Evolutionary conservation across 2,888 invertebrate genomes (phyloP).

Genomic region (Capitulum mitella): DNA sequence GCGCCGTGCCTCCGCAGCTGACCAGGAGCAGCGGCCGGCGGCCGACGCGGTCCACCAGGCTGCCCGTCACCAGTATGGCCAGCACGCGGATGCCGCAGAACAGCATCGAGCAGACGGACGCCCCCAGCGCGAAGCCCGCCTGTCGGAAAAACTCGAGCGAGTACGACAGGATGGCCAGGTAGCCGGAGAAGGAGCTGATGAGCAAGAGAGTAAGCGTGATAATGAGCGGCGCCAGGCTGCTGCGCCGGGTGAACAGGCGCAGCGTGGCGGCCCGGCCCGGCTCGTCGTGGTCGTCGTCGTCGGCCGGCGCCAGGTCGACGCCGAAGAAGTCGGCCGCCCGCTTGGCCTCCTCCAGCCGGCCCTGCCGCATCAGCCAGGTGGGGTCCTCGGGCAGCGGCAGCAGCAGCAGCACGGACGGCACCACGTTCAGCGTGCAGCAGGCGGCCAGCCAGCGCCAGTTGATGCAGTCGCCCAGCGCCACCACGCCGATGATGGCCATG

Average conservation of each 20-base stretch:
- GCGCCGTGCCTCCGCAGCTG: not conserved
- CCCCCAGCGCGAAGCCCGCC: not conserved
- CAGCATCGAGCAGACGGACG: not conserved
- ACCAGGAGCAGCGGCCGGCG: not conserved
- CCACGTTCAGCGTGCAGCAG: not conserved
- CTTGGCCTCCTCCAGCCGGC: not conserved
- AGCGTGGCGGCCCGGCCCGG: not conserved
- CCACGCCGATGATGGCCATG: not conserved
- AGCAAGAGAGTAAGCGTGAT: not conserved
- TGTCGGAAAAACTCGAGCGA: not conserved
- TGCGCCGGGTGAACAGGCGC: not conserved
- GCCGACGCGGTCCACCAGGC: not conserved
- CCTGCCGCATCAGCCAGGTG: not conserved
- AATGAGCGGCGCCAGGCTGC: not conserved
- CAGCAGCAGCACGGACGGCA: not conserved
- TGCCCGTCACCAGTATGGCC: not conserved
- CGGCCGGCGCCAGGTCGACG: not conserved
- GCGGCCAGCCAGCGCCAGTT: not conserved
- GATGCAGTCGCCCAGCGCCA: not conserved
- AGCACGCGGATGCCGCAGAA: not conserved
- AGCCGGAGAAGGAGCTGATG: not conserved
- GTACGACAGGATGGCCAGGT: slow-evolving; percentile 7
- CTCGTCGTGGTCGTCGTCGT: not conserved
- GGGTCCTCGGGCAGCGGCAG: not conserved
- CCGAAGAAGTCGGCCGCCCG: not conserved